Evolutionary conservation across 2,797 vertebrate genomes (phyloP).

Genomic region (Alauda arvensis): DNA sequence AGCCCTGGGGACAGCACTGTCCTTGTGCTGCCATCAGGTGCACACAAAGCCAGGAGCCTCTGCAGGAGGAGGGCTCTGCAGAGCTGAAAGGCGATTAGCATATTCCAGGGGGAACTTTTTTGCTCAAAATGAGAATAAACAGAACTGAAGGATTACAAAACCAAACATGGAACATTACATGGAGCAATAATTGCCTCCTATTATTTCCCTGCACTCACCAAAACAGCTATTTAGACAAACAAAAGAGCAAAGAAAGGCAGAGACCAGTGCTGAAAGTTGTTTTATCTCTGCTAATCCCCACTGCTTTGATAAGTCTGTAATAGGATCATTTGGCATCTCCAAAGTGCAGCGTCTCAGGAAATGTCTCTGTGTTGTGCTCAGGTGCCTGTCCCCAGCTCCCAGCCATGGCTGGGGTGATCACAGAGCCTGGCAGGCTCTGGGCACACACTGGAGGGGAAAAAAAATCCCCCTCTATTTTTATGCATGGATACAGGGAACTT

Average conservation of each 20-base stretch:
- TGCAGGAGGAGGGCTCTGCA: neutral
- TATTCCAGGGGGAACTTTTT: slow-evolving; percentile 74
- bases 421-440: neutral
- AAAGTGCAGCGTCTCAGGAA: slow-evolving; percentile 9
- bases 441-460: fast-evolving
- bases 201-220: slow-evolving; percentile 74
- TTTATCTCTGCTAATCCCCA: slow-evolving; percentile 64
- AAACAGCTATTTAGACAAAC: slow-evolving; percentile 78
- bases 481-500: neutral
- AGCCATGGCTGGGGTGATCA: neutral
- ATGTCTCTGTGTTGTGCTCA: slow-evolving; percentile 8
- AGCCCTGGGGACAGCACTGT: slow-evolving; percentile 18
- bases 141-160: slow-evolving; percentile 77
- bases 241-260: slow-evolving; percentile 66
- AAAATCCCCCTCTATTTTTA: neutral
- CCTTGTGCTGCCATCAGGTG: slow-evolving; percentile 52
- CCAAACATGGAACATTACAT: slow-evolving; percentile 75
- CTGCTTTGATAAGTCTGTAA: slow-evolving; percentile 71
- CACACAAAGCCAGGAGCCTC: slow-evolving; percentile 28
- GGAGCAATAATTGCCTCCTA: slow-evolving; percentile 77
- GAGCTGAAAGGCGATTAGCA: slow-evolving; percentile 70
- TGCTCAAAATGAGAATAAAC: slow-evolving; percentile 74
- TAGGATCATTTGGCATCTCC: slow-evolving; percentile 61
- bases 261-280: slow-evolving; percentile 60
- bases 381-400: neutral